A percentile compares a stretch with the other conserved stretches of the same genome.
Conservation (phyloP, 1,140 invertebrate genomes). For the Drosophila tani region DNA sequence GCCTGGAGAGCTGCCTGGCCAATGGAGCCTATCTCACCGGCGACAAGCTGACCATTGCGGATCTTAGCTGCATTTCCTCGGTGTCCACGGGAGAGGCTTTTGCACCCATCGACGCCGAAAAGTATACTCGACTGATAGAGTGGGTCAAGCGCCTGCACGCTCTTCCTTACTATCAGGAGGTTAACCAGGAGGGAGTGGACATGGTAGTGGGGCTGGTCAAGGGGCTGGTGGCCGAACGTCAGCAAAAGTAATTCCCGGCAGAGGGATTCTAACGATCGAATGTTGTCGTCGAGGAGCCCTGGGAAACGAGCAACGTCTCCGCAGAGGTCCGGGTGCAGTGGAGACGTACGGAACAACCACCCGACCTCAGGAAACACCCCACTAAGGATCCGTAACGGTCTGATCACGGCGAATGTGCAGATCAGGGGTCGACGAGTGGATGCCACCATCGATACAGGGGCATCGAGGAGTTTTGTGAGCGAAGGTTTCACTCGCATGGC, state of each 20-base stretch:
- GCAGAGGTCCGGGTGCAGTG: too few relatives aligned
- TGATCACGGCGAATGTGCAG: too few relatives aligned
- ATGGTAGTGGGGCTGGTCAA: slow-evolving; percentile 64
- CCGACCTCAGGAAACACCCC: too few relatives aligned
- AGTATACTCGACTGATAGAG: slow-evolving; percentile 78
- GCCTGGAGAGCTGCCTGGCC: slow-evolving; percentile 85
- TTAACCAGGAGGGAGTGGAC: slow-evolving; percentile 75
- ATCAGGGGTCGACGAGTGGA: too few relatives aligned
- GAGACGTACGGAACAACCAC: too few relatives aligned
- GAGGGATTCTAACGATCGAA: too few relatives aligned
- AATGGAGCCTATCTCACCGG: slow-evolving; percentile 84
- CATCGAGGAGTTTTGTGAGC: too few relatives aligned
- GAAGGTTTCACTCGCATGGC: too few relatives aligned
- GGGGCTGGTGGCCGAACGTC: slow-evolving; percentile 56
- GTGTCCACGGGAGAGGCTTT: slow-evolving; percentile 81
- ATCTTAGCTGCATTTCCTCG: slow-evolving; percentile 85
- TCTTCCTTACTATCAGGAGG: slow-evolving; percentile 84
- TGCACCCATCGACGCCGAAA: slow-evolving; percentile 77
- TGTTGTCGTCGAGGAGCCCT: too few relatives aligned
- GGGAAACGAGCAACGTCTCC: too few relatives aligned
- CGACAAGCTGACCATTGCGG: slow-evolving; percentile 86
- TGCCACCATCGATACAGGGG: too few relatives aligned
- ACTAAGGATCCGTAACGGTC: too few relatives aligned
- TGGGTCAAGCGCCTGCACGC: slow-evolving; percentile 84
- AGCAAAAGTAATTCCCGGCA: slow-evolving; percentile 13